Percentiles rank a stretch among this genome's conserved stretches.
phyloP scores from a whole-genome alignment of 2,113 vertebrate species.

The Erpornis zantholeuca region DNA sequence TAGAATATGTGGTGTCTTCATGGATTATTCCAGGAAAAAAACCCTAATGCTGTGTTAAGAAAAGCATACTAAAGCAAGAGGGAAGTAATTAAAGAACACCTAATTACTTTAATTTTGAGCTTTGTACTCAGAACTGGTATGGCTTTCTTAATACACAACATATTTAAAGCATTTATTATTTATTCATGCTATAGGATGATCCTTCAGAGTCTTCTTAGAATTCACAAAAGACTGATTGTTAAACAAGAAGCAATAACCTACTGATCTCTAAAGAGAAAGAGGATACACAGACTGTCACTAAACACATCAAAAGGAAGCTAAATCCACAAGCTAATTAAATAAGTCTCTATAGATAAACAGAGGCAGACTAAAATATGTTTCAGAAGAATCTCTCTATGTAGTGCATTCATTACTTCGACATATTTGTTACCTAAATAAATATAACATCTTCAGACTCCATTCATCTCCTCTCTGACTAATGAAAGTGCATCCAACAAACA shows the following conservation, averaged over 20 bases:
- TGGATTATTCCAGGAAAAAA: neutral
- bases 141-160: neutral
- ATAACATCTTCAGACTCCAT: neutral
- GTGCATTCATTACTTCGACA: neutral
- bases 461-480: neutral
- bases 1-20: neutral
- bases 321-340: slow-evolving; percentile 1
- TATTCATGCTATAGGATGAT: neutral
- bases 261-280: neutral
- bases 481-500: neutral
- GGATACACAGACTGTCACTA: neutral
- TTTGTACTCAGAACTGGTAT: neutral
- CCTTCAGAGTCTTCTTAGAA: neutral
- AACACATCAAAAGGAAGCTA: slow-evolving; percentile 2
- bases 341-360: neutral
- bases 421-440: neutral
- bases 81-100: neutral
- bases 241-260: neutral
- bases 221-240: neutral
- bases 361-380: neutral
- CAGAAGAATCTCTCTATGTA: neutral
- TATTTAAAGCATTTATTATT: neutral
- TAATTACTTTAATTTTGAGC: neutral
- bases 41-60: accelerated
- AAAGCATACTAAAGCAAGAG: neutral